Base-by-base conservation (phyloP, 1,140 invertebrate species). In the Pseudomyrmex pallidus region DNA sequence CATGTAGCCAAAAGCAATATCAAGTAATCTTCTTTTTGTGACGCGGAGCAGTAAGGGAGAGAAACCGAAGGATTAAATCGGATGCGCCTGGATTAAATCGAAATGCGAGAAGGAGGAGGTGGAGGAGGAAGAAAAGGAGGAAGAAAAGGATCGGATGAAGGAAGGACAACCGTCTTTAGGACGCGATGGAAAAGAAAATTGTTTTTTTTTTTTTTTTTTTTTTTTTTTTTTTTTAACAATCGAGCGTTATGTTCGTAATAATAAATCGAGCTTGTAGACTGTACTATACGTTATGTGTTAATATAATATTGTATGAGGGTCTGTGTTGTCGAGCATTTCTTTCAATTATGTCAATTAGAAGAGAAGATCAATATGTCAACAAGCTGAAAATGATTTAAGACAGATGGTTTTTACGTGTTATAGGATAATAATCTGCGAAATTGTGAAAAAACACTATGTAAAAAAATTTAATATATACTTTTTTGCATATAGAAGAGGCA, bases 251-350 rank as follows among this genome's bases (percentile, higher is more conserved):
- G 67, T 86, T 88, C 68, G 87, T 68, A 61, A 20, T 56, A 84
- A 46, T 78, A 20, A 83, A 86, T 88, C 83, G 87, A 90, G 84
- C 35, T 15, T 77, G 44, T 87, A 86, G 82, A 83, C 80, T 84
- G 86, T 90, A 85, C 68, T 44, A 86, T 88, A 88, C 73, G 67
- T 82, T 61, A 74, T 25, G 59, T 64, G 59, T 74, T 82, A 70
- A 84, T 84, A 72, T 56, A 61, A 68, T 61, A 84, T 59, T 78
- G 12, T 54, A 57, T 46, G 80, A 76, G 22, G 25, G 15, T 80
- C n/a, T 22, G 52, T 22, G 22, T 52, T 15, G 67, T 87, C 82
- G 85, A 84, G 80, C 82, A 63, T 44, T 70, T 52, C 15, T n/a
- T 44, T 12, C 66, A 35, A 52, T 64, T 66, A 35, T 35, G 57